Percentiles rank a stretch among this genome's conserved stretches.
Evolutionary conservation across 2,888 invertebrate species (phyloP).

Genomic region (Tiliacea citrago): DNA sequence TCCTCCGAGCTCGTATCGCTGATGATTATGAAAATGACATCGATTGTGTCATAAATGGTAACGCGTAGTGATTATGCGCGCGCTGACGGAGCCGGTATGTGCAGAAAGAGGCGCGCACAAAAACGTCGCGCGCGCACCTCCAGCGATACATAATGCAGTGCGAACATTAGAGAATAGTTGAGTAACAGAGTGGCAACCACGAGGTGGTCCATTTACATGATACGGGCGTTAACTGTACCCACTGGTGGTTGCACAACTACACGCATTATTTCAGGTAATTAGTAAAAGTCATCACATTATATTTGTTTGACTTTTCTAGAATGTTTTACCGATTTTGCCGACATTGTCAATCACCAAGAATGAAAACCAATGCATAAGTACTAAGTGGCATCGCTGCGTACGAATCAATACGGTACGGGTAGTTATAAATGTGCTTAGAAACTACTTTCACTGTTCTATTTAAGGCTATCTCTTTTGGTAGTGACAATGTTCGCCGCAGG

Average conservation of each 20-base stretch:
- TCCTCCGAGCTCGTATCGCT: slow-evolving; percentile 2
- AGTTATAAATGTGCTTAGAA: slow-evolving; percentile 19
- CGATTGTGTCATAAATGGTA: slow-evolving; percentile 53
- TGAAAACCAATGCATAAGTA: background rate
- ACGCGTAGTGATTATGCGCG: slow-evolving; percentile 37
- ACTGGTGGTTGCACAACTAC: slow-evolving; percentile 4
- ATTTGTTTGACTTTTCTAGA: background rate
- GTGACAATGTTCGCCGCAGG: slow-evolving; percentile 44
- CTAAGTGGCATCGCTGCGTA: background rate
- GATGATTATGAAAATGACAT: slow-evolving; percentile 41
- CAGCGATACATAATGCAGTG: slow-evolving; percentile 59
- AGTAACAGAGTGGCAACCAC: slow-evolving; percentile 35
- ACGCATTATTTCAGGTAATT: background rate
- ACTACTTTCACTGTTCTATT: slow-evolving; percentile 42
- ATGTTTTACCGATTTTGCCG: background rate
- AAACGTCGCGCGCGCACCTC: slow-evolving; percentile 33
- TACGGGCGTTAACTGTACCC: slow-evolving; percentile 20
- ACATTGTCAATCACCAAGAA: background rate
- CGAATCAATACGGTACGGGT: background rate
- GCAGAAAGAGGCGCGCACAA: slow-evolving; percentile 31
- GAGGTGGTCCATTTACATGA: slow-evolving; percentile 38
- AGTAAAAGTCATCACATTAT: background rate
- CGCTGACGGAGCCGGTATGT: slow-evolving; percentile 21
- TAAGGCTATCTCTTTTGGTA: slow-evolving; percentile 34
- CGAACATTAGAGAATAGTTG: slow-evolving; percentile 56